A percentile compares a stretch with the other conserved stretches of the same genome.
Evolutionary conservation across 2,888 invertebrate species (phyloP).

Genomic region (Panorpa germanica): DNA sequence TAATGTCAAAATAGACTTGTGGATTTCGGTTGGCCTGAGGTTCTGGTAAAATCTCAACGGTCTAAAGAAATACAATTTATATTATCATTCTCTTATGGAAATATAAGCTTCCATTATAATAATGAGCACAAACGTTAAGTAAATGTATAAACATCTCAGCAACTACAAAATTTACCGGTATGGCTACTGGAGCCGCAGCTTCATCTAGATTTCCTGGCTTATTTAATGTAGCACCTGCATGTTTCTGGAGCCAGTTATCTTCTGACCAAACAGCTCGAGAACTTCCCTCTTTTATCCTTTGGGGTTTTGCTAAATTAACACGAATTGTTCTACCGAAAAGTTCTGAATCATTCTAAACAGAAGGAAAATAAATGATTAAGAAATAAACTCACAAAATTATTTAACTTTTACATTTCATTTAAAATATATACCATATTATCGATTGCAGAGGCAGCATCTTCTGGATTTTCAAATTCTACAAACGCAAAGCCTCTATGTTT

Average conservation of each 20-base stretch:
- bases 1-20: conserved; percentile 91
- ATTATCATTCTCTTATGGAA: not conserved
- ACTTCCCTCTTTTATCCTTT: conserved; percentile 89
- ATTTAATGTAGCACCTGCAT: conserved; percentile 76
- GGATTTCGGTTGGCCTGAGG: conserved; percentile 40
- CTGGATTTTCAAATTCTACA: conserved; percentile 91
- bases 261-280: conserved; percentile 95
- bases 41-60: conserved; percentile 12
- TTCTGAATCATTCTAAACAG: conserved; percentile 81
- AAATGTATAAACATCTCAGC: conserved; percentile 10
- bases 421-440: conserved; percentile 77
- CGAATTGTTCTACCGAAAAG: conserved; percentile 90
- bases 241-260: conserved; percentile 94
- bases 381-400: conserved; percentile 5
- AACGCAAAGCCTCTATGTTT: conserved; percentile 98
- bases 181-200: conserved; percentile 19
- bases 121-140: no score
- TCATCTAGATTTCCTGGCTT: conserved; percentile 26
- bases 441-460: conserved; percentile 97
- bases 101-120: no score
- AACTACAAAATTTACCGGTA: conserved; percentile 11
- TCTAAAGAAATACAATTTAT: not conserved
- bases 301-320: conserved; percentile 93
- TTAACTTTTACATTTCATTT: not conserved
- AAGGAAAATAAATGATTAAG: conserved; percentile 6